Evolutionary conservation across 2,888 invertebrate species (phyloP), one percentile per base, ranked within the genome.

Genomic region (Folsomia candida): DNA sequence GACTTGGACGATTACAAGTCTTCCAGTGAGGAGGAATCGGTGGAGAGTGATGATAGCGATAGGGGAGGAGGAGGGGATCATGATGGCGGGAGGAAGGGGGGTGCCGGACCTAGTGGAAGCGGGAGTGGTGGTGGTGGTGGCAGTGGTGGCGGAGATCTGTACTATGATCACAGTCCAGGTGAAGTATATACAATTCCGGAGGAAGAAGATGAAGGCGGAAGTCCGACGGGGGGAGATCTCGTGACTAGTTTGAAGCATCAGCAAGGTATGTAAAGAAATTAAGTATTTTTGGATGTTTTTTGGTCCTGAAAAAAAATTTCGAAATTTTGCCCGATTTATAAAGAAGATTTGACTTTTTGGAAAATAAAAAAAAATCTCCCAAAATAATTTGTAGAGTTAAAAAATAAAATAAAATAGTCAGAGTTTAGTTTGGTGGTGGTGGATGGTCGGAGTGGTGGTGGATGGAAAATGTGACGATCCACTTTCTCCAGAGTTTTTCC

Each of bases 171-270:
- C 80, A 83, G 82, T 76, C 83, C 84, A n/a, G 84, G 84, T 37
- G 85, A 85, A 78, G 85, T 85, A 29, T 85, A 85, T 81, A 85
- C 85, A 67, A 85, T 85, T 71, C 84, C 83, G 11, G 85, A 85
- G 79, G 85, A 85, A 79, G 85, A 84, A 77, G 84, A 85, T 76
- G 85, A 85, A 80, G 82, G 83, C 54, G 82, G 82, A 67, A 84
- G 84, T 74, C 85, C 85, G 28, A 84, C 83, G 57, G 82, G 83
- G 69, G 82, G 82, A 24, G 84, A 84, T 77, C 83, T 84, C 70
- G 84, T 84, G 54, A 84, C 84, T 76, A 83, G 84, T 75, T 81
- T 83, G 71, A 82, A 83, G 22, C 54, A 75, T 63, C 80, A 79
- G 69, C 77, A 78, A 80, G 78, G 80, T 79, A 75, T 78, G 80